Base-by-base conservation (phyloP, 2,113 vertebrate species). In the Pagrus major region DNA sequence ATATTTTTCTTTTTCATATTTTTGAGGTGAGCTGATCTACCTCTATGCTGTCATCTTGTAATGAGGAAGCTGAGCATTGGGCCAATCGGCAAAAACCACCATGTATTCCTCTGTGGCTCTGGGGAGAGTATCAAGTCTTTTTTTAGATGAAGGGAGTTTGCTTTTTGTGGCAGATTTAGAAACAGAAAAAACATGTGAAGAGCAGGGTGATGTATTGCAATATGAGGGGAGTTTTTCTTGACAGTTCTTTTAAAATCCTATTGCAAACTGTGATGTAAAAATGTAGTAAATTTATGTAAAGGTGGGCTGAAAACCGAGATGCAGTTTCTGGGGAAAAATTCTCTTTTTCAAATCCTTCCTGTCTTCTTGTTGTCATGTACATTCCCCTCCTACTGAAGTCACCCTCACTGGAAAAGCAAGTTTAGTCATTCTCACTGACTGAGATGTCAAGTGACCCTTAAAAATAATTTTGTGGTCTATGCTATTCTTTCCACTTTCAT, bases 351-450 rank as follows among this genome's bases (percentile, higher is more conserved):
- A 16, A 46, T 73, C 60, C 33, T 80, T 71, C 39, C 23, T 58
- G 18, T 54, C 12, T 6, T 44, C 4, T 9, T 55, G 16, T n/a
- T 9, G 5, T 74, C 31, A 58, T 55, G 60, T 75, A 29, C 51
- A 55, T 47, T 52, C 58, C 71, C 69, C 74, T 72, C 60, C 80
- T 66, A 76, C 63, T 49, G 7, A 71, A 27, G 25, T 39, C n/a
- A 21, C 33, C 35, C 3, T 67, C 37, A 39, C 15, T 66, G 78
- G 58, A 86, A 82, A 49, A 60, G 21, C 3, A 0, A 12, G 23
- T 49, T 68, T 67, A 64, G 65, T 79, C 31, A 49, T 79, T 49
- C 10, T 78, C 33, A 46, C 55, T 35, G 1, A 27, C 66, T 68
- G 18, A 75, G 21, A 31, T 59, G 49, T 71, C 8, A 75, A n/a